These are phyloP conservation scores for Danionella dracula DNA, from an alignment of 2,797 vertebrate genomes.

Conservation along the genomic window DNA sequence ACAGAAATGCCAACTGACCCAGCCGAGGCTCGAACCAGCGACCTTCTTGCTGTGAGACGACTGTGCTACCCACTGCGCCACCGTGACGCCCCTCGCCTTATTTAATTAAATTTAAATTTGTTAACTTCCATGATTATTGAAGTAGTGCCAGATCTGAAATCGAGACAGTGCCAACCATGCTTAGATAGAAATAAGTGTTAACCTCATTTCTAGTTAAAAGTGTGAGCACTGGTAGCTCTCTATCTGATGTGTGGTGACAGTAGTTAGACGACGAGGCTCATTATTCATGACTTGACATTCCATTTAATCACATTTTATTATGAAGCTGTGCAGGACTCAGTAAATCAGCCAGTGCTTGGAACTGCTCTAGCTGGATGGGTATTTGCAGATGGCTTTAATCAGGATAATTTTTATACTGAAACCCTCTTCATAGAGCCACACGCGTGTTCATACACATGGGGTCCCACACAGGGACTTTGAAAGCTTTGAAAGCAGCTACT, in stretches of 20 bases:
- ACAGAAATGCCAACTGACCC: no score
- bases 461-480: no score
- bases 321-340: slow-evolving; percentile 39
- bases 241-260: slow-evolving; percentile 38
- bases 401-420: slow-evolving; percentile 40
- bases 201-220: slow-evolving; percentile 20
- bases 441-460: neutral
- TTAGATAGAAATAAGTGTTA: slow-evolving; percentile 28
- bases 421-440: neutral
- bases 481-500: no score
- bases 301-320: slow-evolving; percentile 58
- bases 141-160: slow-evolving; percentile 21
- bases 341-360: slow-evolving; percentile 46
- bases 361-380: slow-evolving; percentile 21
- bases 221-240: slow-evolving; percentile 4
- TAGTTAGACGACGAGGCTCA: slow-evolving; percentile 40
- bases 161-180: slow-evolving; percentile 11
- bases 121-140: slow-evolving; percentile 15
- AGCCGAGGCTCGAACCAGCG: no score
- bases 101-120: slow-evolving; percentile 5
- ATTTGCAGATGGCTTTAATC: slow-evolving; percentile 49
- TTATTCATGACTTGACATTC: slow-evolving; percentile 51
- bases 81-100: neutral
- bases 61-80: no score
- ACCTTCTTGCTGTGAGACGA: no score